Evolutionary conservation across 2,888 invertebrate species (phyloP).

Genomic region (Endotricha flammealis): DNA sequence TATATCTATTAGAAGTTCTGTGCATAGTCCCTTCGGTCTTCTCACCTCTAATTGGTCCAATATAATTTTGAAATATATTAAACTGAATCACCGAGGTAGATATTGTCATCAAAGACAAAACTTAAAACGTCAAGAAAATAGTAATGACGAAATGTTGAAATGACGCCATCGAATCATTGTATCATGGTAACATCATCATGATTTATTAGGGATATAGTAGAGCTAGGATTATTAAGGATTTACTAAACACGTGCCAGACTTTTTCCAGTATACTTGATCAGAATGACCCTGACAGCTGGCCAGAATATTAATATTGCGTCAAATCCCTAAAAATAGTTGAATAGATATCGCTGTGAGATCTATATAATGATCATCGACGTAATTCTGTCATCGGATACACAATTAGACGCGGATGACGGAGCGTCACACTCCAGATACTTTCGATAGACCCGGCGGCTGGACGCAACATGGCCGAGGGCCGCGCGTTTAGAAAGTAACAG

Average conservation of each 20-base stretch:
- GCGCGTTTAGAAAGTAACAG: conserved; percentile 7
- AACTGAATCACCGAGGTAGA: too few species aligned
- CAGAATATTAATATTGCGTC: conserved; percentile 36
- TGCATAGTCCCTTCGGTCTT: too few species aligned
- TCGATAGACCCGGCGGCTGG: conserved; percentile 10
- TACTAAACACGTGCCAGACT: background rate
- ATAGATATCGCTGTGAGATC: conserved; percentile 32
- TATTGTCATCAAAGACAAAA: too few species aligned
- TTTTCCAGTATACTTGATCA: conserved; percentile 10
- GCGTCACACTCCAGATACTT: conserved; percentile 31
- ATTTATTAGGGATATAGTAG: too few species aligned
- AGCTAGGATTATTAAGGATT: background rate
- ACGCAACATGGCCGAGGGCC: conserved; percentile 2
- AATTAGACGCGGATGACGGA: conserved; percentile 41
- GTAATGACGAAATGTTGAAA: too few species aligned
- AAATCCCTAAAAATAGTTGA: conserved; percentile 40
- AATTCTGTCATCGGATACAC: conserved; percentile 55
- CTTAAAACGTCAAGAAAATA: too few species aligned
- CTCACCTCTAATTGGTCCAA: too few species aligned
- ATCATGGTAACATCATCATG: too few species aligned
- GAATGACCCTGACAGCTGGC: conserved; percentile 23
- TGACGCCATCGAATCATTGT: too few species aligned
- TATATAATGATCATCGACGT: conserved; percentile 47
- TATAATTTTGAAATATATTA: too few species aligned
- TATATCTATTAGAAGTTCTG: too few species aligned